Percentiles rank a stretch among this genome's conserved stretches.
Conservation (phyloP, 2,113 vertebrate species). For the Erpornis zantholeuca region DNA sequence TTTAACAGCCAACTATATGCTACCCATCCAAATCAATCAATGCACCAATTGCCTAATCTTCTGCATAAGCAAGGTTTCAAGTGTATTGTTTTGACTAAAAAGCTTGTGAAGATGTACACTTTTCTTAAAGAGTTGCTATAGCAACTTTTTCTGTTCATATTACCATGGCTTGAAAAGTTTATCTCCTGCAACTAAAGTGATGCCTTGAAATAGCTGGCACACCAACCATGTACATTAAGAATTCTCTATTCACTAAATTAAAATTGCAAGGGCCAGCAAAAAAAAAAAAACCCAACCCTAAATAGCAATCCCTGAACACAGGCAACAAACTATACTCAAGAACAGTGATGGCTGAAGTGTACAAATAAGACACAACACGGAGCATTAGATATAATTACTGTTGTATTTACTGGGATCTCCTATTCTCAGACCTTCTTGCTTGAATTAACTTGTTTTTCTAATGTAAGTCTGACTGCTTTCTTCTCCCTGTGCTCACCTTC, state of each 20-base stretch:
- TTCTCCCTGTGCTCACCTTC: neutral
- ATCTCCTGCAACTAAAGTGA: neutral
- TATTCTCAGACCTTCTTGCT: neutral
- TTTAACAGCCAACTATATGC: neutral
- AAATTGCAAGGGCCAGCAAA: neutral
- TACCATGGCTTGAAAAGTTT: conserved; percentile 2
- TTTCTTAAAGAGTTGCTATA: conserved; percentile 15
- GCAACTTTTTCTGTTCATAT: neutral
- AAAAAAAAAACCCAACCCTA: neutral
- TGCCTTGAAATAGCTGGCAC: neutral
- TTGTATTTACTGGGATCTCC: neutral
- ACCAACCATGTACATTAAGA: neutral
- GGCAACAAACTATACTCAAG: neutral
- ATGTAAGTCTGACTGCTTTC: neutral
- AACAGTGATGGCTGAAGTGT: neutral
- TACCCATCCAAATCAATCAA: neutral
- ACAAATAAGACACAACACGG: neutral
- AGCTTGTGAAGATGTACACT: neutral
- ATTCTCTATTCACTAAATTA: neutral
- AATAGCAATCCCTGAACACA: neutral
- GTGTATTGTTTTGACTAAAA: neutral
- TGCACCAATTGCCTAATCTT: neutral
- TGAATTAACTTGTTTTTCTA: neutral
- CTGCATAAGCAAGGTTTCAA: neutral
- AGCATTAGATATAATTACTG: neutral